Evolutionary conservation across 2,113 vertebrate genomes (phyloP).

Genomic region (Hyperoodon ampullatus): DNA sequence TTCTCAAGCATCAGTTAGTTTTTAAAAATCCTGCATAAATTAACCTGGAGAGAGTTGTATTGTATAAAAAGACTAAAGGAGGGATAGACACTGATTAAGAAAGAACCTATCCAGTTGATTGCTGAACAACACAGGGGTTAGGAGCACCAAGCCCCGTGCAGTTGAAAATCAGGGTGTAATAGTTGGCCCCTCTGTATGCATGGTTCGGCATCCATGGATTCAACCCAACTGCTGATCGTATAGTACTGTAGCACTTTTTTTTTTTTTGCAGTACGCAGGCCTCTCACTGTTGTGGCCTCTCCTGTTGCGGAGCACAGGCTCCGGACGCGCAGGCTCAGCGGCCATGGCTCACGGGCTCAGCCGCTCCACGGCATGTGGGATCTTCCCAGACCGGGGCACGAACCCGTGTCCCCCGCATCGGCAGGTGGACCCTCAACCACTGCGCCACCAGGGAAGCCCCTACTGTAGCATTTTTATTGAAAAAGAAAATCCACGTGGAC

Average conservation of each 20-base stretch:
- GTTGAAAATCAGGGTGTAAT: neutral
- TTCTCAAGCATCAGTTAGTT: neutral
- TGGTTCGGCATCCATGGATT: neutral
- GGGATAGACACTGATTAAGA: neutral
- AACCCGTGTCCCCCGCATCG: too few species aligned
- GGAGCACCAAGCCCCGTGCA: neutral
- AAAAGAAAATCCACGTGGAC: neutral
- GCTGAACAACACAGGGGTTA: neutral
- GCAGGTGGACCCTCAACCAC: too few species aligned
- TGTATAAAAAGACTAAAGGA: neutral
- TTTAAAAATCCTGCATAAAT: neutral
- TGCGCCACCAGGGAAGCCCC: too few species aligned
- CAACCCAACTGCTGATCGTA: neutral
- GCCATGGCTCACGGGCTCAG: too few species aligned
- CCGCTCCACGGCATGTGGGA: too few species aligned
- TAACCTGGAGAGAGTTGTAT: neutral
- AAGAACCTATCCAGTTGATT: neutral
- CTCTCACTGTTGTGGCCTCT: too few species aligned
- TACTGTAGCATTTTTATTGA: neutral
- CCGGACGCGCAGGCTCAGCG: too few species aligned
- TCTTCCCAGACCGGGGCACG: too few species aligned
- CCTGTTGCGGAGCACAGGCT: too few species aligned
- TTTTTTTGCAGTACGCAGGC: too few species aligned
- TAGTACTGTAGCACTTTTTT: neutral
- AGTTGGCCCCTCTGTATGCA: neutral